Evolutionary conservation across 2,113 vertebrate species (phyloP).

Genomic region (Edolisoma coerulescens): DNA sequence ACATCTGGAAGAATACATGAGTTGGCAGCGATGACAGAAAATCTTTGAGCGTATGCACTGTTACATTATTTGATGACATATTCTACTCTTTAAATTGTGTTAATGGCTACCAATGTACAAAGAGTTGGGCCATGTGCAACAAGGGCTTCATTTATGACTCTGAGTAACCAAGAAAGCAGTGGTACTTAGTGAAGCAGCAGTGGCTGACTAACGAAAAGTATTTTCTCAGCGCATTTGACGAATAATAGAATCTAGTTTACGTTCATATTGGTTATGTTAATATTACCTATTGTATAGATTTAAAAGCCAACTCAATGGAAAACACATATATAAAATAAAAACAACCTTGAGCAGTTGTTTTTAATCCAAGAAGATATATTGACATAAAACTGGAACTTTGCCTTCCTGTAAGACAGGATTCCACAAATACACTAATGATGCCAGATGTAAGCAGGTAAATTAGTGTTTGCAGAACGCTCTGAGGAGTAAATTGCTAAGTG

Average conservation of each 20-base stretch:
- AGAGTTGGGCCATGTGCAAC: background rate
- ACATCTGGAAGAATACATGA: background rate
- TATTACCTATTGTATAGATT: background rate
- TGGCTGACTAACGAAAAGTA: background rate
- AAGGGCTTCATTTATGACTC: background rate
- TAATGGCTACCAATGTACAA: background rate
- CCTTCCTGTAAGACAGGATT: background rate
- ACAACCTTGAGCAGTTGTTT: background rate
- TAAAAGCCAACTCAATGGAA: background rate
- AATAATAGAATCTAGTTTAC: background rate
- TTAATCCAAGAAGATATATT: background rate
- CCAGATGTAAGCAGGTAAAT: background rate
- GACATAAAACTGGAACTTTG: background rate
- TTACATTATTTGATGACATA: conserved; percentile 5
- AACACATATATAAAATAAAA: background rate
- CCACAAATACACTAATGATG: background rate
- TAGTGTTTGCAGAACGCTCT: background rate
- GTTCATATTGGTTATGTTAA: background rate
- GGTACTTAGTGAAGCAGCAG: background rate
- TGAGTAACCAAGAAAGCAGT: background rate
- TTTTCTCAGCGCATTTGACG: background rate
- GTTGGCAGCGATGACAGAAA: background rate
- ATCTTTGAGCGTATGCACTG: background rate
- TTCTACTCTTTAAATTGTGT: background rate
- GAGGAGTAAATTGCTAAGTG: background rate